Evolutionary conservation across 2,888 invertebrate species (phyloP).

Genomic region (Ophonus ardosiacus): DNA sequence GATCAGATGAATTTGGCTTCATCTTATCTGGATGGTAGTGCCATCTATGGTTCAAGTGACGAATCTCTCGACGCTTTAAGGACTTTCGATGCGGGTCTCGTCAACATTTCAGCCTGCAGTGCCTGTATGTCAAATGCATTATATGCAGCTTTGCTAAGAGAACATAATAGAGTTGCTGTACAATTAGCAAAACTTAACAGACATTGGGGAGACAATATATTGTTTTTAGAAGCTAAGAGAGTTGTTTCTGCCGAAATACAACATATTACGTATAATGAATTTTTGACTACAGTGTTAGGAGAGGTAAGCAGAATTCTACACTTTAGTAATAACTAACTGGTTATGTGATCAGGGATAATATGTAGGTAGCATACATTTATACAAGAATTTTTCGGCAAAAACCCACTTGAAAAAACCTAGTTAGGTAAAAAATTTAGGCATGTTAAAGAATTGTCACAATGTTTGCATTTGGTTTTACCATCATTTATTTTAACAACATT

Average conservation of each 20-base stretch:
- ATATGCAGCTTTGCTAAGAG: conserved; percentile 84
- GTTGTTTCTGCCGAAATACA: conserved; percentile 89
- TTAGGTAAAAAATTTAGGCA: too few species aligned
- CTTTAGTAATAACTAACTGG: neutral
- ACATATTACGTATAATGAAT: conserved; percentile 91
- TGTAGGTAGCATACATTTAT: too few species aligned
- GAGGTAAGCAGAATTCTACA: conserved; percentile 77
- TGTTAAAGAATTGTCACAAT: too few species aligned
- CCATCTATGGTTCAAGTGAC: conserved; percentile 88
- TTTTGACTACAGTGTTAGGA: conserved; percentile 87
- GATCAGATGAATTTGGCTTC: conserved; percentile 93
- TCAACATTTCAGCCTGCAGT: conserved; percentile 83
- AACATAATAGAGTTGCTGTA: conserved; percentile 89
- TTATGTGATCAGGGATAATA: too few species aligned
- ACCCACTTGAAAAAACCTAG: too few species aligned
- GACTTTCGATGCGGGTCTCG: conserved; percentile 84
- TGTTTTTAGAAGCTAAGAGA: conserved; percentile 87
- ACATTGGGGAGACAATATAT: conserved; percentile 87
- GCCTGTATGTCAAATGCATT: conserved; percentile 84
- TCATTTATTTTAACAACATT: too few species aligned
- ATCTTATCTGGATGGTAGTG: conserved; percentile 89
- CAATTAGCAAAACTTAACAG: conserved; percentile 84
- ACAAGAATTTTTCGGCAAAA: too few species aligned
- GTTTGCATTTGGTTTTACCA: too few species aligned
- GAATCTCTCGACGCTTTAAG: conserved; percentile 84